These are phyloP conservation scores for Theonella swinhoei DNA, from an alignment of 37 sponge, comb jelly and placozoan genomes.

Conservation along the genomic window DNA sequence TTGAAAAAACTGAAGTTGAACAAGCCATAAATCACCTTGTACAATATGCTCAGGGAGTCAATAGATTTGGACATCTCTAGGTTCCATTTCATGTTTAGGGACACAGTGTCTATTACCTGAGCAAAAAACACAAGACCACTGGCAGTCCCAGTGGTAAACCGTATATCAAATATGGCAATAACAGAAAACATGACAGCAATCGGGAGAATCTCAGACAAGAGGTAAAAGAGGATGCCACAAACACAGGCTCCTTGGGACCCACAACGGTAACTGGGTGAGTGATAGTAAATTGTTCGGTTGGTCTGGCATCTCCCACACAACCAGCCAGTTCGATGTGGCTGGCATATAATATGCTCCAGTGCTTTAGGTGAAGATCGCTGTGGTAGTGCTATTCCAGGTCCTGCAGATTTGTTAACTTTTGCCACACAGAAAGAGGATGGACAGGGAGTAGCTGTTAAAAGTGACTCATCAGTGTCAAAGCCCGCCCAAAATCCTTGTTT, in stretches of 20 bases:
- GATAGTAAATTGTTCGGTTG: constrained; percentile 26
- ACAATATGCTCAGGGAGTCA: background rate
- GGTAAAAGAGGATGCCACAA: constrained; percentile 30
- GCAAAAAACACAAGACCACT: constrained; percentile 42
- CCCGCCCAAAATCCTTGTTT: background rate
- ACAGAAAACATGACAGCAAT: constrained; percentile 19
- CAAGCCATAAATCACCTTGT: constrained; percentile 24
- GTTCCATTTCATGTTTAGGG: constrained; percentile 16
- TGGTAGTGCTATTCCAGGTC: background rate
- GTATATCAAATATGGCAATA: constrained; percentile 23
- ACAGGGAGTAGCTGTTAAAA: constrained; percentile 27
- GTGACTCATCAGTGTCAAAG: background rate
- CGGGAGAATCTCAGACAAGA: constrained; percentile 43
- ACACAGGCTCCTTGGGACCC: constrained; percentile 3
- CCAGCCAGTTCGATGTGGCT: constrained; percentile 9
- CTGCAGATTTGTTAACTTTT: background rate
- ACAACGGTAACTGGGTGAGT: constrained; percentile 22
- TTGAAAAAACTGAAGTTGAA: constrained; percentile 56
- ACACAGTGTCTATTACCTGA: constrained; percentile 20
- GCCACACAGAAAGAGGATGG: constrained; percentile 28
- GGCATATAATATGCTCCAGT: constrained; percentile 29
- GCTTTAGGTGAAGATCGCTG: background rate
- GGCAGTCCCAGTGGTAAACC: constrained; percentile 41
- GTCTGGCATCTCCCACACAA: constrained; percentile 36
- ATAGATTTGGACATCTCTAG: background rate